These are phyloP conservation scores for Myotis myotis DNA, from an alignment of 2,797 vertebrate species.

Conservation along the genomic window DNA sequence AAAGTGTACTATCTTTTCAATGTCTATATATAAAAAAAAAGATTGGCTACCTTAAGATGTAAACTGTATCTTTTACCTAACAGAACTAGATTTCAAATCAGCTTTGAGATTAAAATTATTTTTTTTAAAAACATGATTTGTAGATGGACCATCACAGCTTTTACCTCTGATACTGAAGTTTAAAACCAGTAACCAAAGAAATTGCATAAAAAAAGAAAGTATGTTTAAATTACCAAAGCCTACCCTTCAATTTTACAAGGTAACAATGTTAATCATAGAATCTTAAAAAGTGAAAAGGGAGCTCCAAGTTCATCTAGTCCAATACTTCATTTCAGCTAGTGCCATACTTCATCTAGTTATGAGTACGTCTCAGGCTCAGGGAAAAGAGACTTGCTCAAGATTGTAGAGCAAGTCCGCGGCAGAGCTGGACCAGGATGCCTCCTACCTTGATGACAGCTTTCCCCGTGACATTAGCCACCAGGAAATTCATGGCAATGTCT, in stretches of 20 bases:
- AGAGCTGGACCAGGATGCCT: not conserved
- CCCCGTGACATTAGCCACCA: conserved; percentile 97
- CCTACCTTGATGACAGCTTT: conserved; percentile 98
- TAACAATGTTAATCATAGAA: not conserved
- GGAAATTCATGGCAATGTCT: conserved; percentile 99
- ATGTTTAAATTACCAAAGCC: not conserved
- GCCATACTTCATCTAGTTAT: rapidly evolving
- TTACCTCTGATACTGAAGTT: not conserved
- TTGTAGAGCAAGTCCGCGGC: not conserved
- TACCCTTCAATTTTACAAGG: not conserved
- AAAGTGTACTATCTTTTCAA: not conserved
- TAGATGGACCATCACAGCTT: not conserved
- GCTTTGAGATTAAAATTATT: not conserved
- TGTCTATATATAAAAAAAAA: not conserved
- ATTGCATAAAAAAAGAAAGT: not conserved
- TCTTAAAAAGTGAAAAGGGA: not conserved
- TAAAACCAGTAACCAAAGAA: not conserved
- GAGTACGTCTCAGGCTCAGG: not conserved
- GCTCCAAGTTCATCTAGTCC: not conserved
- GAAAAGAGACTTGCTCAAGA: not conserved
- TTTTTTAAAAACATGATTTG: not conserved
- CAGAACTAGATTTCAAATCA: not conserved
- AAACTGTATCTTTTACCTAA: not conserved
- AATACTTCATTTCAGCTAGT: not conserved
- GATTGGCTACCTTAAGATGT: not conserved